Percentiles rank a stretch among this genome's conserved stretches.
Evolutionary conservation across 2,888 invertebrate species (phyloP).

Genomic region (Carabus problematicus): DNA sequence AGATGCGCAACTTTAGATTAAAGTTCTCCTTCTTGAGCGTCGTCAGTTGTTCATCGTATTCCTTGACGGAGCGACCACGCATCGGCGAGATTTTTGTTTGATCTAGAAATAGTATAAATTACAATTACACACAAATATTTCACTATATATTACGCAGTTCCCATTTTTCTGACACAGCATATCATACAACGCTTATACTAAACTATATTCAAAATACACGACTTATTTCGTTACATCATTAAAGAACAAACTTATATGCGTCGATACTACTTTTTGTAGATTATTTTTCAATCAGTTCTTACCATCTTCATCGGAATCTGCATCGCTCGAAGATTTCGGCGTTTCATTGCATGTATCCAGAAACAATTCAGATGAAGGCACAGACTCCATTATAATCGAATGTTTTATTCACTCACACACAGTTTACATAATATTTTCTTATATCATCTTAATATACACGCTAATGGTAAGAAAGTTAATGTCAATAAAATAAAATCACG

Average conservation of each 20-base stretch:
- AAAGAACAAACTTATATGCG: neutral
- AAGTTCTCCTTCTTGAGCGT: conserved; percentile 90
- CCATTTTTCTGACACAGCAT: neutral
- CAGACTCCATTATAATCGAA: no score
- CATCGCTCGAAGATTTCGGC: conserved; percentile 19
- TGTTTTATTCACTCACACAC: neutral
- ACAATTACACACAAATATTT: neutral
- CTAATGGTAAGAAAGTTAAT: no score
- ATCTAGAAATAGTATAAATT: conserved; percentile 31
- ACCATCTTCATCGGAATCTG: conserved; percentile 32
- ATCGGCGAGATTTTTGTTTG: conserved; percentile 53
- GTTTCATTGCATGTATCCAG: conserved; percentile 6
- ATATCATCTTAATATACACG: no score
- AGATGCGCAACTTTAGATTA: conserved; percentile 87
- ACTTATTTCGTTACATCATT: neutral
- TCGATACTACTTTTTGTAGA: neutral
- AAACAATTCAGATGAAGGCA: conserved; percentile 10
- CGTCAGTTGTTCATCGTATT: conserved; percentile 86
- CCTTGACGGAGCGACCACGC: conserved; percentile 82
- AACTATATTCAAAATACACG: neutral
- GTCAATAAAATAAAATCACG: no score
- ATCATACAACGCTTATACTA: neutral
- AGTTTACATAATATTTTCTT: neutral
- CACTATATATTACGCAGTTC: no score
- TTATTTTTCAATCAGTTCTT: neutral